Percentiles rank a stretch among this genome's conserved stretches.
Evolutionary conservation across 1,140 invertebrate genomes (phyloP).

Genomic region (Diabrotica undecimpunctata): DNA sequence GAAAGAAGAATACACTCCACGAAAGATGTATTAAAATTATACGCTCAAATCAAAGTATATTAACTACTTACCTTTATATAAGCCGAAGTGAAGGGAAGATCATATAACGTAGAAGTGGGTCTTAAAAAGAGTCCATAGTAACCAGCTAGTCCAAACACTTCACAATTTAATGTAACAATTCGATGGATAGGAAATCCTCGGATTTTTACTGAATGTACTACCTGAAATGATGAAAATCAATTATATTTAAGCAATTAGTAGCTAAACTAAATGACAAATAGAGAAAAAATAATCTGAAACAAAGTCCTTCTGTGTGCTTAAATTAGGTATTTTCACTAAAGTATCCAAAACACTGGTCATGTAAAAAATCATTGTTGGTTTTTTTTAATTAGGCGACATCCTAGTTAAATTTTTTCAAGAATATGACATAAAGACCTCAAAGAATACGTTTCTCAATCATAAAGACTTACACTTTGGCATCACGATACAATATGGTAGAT

Average conservation of each 20-base stretch:
- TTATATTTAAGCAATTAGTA: no score
- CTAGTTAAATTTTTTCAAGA: no score
- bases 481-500: no score
- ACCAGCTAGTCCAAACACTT: conserved; percentile 73
- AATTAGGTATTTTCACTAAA: neutral
- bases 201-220: conserved; percentile 65
- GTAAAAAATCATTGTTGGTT: no score
- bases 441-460: no score
- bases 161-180: conserved; percentile 63
- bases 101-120: conserved; percentile 53
- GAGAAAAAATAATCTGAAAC: neutral
- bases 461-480: no score
- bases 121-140: conserved; percentile 67
- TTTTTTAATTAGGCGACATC: no score
- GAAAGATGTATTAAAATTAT: no score
- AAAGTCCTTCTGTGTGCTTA: neutral
- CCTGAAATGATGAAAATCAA: conserved; percentile 38
- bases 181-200: conserved; percentile 64
- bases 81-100: conserved; percentile 59
- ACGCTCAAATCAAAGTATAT: no score
- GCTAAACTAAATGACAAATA: neutral
- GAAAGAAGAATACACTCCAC: no score
- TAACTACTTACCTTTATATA: conserved; percentile 60
- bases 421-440: no score
- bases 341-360: no score